phyloP scores from a whole-genome alignment of 2,113 vertebrate genomes.

The Cinclus cinclus region DNA sequence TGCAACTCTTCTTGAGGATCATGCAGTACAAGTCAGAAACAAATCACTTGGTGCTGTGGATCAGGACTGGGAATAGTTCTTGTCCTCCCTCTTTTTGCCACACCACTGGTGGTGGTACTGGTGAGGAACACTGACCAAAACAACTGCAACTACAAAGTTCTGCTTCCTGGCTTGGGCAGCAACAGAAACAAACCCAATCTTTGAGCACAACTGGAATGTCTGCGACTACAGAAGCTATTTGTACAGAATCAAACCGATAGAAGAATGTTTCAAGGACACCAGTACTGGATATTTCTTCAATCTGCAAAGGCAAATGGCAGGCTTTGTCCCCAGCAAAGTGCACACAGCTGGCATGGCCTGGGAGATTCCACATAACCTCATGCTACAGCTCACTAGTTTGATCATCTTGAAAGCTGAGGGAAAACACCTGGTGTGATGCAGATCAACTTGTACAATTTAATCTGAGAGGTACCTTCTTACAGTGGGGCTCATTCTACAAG shows the following conservation, averaged over 20 bases:
- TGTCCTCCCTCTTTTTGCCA: slow-evolving; percentile 68
- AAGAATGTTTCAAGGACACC: not conserved
- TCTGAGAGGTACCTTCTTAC: not conserved
- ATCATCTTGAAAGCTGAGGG: not conserved
- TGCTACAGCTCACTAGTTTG: not conserved
- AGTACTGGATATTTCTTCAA: not conserved
- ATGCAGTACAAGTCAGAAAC: slow-evolving; percentile 63
- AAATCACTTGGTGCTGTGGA: slow-evolving; percentile 47
- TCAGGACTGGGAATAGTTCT: slow-evolving; percentile 71
- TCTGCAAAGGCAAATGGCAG: not conserved
- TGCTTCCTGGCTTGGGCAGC: not conserved
- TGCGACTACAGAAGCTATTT: not conserved
- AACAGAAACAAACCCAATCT: not conserved
- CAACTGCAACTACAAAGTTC: not conserved
- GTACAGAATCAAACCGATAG: fast-evolving
- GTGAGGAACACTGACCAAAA: slow-evolving; percentile 50
- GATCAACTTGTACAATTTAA: not conserved
- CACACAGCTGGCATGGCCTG: not conserved
- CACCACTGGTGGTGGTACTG: not conserved
- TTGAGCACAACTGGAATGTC: not conserved
- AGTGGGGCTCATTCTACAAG: not conserved
- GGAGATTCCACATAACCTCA: not conserved
- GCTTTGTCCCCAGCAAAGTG: not conserved
- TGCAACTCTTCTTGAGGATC: slow-evolving; percentile 63
- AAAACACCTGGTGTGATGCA: not conserved